Evolutionary conservation across 2,113 vertebrate species (phyloP).

Genomic region (Prinia subflava): DNA sequence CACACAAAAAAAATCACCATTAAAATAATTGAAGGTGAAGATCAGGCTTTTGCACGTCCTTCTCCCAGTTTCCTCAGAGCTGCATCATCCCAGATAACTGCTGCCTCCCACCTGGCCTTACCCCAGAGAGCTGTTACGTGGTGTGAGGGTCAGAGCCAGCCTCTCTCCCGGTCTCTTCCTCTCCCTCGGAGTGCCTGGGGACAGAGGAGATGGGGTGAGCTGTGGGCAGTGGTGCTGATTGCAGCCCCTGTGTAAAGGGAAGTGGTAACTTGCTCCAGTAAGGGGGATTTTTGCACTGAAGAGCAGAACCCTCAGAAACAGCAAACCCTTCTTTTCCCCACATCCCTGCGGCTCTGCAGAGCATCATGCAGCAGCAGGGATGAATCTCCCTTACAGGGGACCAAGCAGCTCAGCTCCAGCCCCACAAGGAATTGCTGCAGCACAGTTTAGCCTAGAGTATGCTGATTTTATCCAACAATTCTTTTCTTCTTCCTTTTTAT

Average conservation of each 20-base stretch:
- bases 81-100: background rate
- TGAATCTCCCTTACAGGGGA: background rate
- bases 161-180: constrained; percentile 26
- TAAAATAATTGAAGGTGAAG: background rate
- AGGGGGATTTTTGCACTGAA: background rate
- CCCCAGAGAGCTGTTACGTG: background rate
- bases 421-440: background rate
- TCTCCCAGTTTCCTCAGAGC: background rate
- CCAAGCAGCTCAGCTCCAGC: background rate
- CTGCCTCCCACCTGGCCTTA: background rate
- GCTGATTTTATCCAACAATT: background rate
- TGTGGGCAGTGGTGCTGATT: background rate
- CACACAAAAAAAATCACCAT: background rate
- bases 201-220: background rate
- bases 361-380: background rate
- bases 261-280: background rate
- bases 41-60: background rate
- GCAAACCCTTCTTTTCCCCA: background rate
- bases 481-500: background rate
- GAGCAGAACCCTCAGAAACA: background rate
- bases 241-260: background rate
- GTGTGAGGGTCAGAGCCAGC: background rate
- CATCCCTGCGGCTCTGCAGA: rapidly evolving
- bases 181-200: constrained; percentile 32
- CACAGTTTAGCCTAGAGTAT: background rate